Conservation (phyloP, 2,888 invertebrate species). For the Horisme vitalbata region DNA sequence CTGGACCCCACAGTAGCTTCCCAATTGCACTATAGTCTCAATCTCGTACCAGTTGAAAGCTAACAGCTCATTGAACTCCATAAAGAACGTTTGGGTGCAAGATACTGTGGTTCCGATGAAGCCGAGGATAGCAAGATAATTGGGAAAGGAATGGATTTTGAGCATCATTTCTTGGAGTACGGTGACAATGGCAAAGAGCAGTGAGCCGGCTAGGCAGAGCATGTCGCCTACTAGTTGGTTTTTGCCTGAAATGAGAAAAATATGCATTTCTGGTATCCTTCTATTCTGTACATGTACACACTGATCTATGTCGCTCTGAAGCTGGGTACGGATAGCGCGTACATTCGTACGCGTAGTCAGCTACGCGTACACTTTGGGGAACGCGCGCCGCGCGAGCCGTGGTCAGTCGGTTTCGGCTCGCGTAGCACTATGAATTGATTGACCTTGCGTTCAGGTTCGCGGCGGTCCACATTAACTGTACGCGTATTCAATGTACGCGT, state of each 20-base stretch:
- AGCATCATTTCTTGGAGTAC: slow-evolving; percentile 92
- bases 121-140: slow-evolving; percentile 92
- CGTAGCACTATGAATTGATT: too few relatives aligned
- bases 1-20: slow-evolving; percentile 87
- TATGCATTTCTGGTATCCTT: too few relatives aligned
- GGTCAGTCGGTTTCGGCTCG: too few relatives aligned
- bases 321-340: too few relatives aligned
- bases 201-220: slow-evolving; percentile 89
- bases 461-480: too few relatives aligned
- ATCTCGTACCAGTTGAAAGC: slow-evolving; percentile 87
- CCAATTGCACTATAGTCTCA: slow-evolving; percentile 83
- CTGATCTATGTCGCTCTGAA: too few relatives aligned
- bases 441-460: too few relatives aligned
- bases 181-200: slow-evolving; percentile 90
- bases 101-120: slow-evolving; percentile 90
- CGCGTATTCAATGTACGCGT: too few relatives aligned
- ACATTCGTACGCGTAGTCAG: too few relatives aligned
- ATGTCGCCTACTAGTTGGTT: slow-evolving; percentile 92
- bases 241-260: slow-evolving; percentile 83
- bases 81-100: slow-evolving; percentile 89
- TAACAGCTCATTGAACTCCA: slow-evolving; percentile 88
- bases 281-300: too few relatives aligned
- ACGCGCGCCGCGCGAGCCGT: too few relatives aligned
- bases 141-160: slow-evolving; percentile 88
- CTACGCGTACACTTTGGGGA: too few relatives aligned